Conservation (phyloP, 2,888 invertebrate species). For the Ramazzottius varieornatus region DNA sequence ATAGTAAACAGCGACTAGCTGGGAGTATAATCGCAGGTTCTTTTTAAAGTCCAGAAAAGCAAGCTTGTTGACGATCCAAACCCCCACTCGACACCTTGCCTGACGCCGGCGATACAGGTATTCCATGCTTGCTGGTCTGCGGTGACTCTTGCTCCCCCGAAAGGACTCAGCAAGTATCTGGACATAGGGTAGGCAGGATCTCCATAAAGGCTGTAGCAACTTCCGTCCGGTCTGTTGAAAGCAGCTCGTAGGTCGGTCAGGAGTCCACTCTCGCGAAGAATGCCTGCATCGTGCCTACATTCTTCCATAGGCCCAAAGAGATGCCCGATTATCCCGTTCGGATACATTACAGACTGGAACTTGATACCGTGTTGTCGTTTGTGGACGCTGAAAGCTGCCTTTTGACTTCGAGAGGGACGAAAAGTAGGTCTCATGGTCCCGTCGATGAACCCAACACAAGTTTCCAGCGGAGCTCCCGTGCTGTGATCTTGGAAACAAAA, state of each 20-base stretch:
- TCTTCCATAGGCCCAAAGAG: background rate
- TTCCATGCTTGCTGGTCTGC: background rate
- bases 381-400: background rate
- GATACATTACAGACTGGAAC: background rate
- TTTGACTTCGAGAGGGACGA: background rate
- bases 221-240: background rate
- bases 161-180: background rate
- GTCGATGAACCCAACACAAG: background rate
- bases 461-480: background rate
- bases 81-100: background rate
- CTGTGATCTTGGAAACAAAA: too few species aligned
- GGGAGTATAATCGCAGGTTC: background rate
- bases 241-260: background rate
- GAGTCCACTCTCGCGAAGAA: background rate
- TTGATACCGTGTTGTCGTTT: background rate
- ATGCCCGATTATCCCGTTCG: background rate
- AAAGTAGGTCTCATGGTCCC: background rate
- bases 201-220: background rate
- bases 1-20: background rate
- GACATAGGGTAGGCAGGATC: background rate
- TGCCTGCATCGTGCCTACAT: background rate
- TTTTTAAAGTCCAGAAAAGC: background rate
- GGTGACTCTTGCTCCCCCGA: background rate
- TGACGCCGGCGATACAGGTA: background rate
- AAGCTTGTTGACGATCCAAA: background rate